These are phyloP conservation scores for Drosophila chauvacae DNA, from an alignment of 1,140 invertebrate genomes.

Conservation along the genomic window DNA sequence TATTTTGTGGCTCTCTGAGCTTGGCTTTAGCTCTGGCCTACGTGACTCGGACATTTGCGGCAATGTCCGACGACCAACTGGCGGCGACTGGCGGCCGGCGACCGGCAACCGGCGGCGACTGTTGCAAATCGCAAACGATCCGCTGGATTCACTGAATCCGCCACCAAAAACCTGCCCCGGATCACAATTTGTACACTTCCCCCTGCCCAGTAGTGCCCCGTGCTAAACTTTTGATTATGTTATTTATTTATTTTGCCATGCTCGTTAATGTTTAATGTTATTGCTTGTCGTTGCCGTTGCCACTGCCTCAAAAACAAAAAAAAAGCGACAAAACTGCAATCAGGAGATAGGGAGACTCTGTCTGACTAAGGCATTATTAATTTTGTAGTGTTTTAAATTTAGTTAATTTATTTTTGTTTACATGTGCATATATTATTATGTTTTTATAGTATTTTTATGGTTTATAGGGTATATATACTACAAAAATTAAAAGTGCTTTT, in stretches of 20 bases:
- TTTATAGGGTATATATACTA: neutral
- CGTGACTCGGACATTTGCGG: conserved; percentile 72
- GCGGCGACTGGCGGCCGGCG: conserved; percentile 22
- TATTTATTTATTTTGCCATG: conserved; percentile 69
- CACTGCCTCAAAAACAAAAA: conserved; percentile 10
- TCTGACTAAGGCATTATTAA: conserved; percentile 1
- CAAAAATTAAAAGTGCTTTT: neutral
- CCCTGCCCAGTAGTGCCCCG: conserved; percentile 1
- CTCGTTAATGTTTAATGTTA: conserved; percentile 48
- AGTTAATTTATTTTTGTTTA: neutral
- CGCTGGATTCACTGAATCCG: conserved; percentile 29
- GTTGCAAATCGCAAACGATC: conserved; percentile 56
- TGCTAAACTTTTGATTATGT: conserved; percentile 68
- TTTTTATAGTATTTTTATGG: neutral
- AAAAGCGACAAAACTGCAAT: conserved; percentile 1
- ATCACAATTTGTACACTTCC: conserved; percentile 67
- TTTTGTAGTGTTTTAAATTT: neutral
- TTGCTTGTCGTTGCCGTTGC: conserved; percentile 21
- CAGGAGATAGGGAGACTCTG: neutral
- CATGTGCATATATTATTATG: no score
- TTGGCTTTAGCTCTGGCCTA: conserved; percentile 57
- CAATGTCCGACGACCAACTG: conserved; percentile 64
- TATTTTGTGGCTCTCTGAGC: conserved; percentile 35
- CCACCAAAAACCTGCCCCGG: conserved; percentile 47
- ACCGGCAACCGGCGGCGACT: conserved; percentile 28